phyloP scores from a whole-genome alignment of 2,113 vertebrate genomes.

The Garra rufa region DNA sequence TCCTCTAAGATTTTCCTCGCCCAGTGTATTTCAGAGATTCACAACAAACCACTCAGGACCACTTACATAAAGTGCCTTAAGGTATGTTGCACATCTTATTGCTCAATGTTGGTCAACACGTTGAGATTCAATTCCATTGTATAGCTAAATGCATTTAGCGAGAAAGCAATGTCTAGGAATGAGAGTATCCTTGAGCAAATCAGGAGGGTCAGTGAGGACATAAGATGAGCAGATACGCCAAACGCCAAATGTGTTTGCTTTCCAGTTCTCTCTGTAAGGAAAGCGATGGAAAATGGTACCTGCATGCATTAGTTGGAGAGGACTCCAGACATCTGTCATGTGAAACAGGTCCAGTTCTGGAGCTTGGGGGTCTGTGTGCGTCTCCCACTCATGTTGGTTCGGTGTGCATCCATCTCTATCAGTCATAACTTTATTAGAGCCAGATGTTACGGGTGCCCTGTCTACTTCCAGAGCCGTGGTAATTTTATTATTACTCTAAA shows the following conservation, averaged over 20 bases:
- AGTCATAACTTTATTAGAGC: conserved; percentile 59
- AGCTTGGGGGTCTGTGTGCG: conserved; percentile 14
- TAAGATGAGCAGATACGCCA: neutral
- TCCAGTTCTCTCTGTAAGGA: neutral
- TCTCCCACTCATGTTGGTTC: conserved; percentile 34
- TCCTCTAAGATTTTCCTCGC: conserved; percentile 37
- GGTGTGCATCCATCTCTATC: conserved; percentile 57
- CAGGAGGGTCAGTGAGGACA: conserved; percentile 27
- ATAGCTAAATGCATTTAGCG: conserved; percentile 5
- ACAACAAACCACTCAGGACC: conserved; percentile 19
- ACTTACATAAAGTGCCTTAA: conserved; percentile 22
- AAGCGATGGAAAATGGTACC: neutral
- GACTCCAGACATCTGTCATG: conserved; percentile 1
- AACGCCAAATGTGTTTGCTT: conserved; percentile 11
- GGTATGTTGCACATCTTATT: neutral
- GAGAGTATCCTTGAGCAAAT: neutral
- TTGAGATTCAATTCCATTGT: conserved; percentile 35
- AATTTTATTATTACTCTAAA: conserved; percentile 64
- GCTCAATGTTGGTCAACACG: conserved; percentile 11
- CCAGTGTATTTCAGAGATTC: conserved; percentile 12
- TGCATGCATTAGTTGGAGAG: neutral
- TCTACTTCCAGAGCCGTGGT: conserved; percentile 56
- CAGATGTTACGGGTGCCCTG: conserved; percentile 63
- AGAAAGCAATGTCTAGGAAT: conserved; percentile 16
- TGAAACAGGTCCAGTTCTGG: conserved; percentile 12